Evolutionary conservation across 2,888 invertebrate genomes (phyloP).

Genomic region (Abrostola tripartita): DNA sequence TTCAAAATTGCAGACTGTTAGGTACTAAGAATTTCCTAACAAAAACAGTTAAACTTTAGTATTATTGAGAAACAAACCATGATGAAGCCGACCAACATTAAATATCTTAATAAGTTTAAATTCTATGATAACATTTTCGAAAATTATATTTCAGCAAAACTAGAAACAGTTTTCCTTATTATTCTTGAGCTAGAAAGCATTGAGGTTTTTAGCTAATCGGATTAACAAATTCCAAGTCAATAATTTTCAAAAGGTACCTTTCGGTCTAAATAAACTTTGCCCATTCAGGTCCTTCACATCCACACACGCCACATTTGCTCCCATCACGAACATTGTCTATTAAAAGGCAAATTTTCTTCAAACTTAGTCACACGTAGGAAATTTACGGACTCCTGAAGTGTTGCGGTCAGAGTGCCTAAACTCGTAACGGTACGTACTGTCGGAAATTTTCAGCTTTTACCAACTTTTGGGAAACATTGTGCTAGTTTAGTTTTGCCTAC

Average conservation of each 20-base stretch:
- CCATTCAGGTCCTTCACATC: not conserved
- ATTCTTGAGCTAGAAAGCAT: no score
- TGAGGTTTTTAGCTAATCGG: no score
- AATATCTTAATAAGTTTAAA: no score
- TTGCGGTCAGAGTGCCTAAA: conserved; percentile 4
- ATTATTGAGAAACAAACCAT: no score
- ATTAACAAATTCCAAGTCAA: not conserved
- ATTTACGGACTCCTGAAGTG: not conserved
- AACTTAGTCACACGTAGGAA: conserved; percentile 6
- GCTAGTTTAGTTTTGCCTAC: conserved; percentile 3
- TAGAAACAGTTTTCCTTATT: no score
- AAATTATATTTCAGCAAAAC: no score
- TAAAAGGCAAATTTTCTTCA: conserved; percentile 5
- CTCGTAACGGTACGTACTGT: not conserved
- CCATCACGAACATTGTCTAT: conserved; percentile 1
- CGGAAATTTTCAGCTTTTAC: conserved; percentile 4
- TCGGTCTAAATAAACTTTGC: not conserved
- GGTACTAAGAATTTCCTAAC: no score
- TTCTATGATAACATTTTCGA: no score
- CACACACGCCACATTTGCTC: conserved; percentile 1
- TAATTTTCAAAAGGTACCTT: not conserved
- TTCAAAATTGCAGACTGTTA: no score
- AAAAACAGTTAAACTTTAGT: no score
- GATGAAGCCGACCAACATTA: no score
- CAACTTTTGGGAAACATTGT: conserved; percentile 4